Percentiles rank a stretch among this genome's conserved stretches.
Evolutionary conservation across 37 sponge, comb jelly and placozoan genomes (phyloP).

Genomic region (Dysidea cf. avara): DNA sequence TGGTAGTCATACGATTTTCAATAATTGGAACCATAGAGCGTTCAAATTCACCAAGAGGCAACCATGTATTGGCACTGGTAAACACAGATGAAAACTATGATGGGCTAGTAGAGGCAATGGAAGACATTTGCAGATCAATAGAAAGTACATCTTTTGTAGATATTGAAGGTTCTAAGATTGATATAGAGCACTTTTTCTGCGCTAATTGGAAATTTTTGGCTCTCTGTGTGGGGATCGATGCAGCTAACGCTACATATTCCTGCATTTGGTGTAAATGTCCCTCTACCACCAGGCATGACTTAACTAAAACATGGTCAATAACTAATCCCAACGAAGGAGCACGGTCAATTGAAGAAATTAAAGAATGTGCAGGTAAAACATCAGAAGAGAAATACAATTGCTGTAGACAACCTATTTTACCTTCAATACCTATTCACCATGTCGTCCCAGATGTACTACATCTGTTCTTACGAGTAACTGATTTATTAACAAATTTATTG

Average conservation of each 20-base stretch:
- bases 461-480: no score
- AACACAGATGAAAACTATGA: conserved; percentile 5
- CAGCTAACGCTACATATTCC: conserved; percentile 6
- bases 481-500: no score
- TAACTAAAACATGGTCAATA: no score
- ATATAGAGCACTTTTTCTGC: background rate
- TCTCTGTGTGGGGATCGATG: background rate
- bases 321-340: no score
- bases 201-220: conserved; percentile 22
- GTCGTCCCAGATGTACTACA: no score
- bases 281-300: no score
- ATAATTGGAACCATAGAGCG: background rate
- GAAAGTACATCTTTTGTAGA: background rate
- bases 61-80: conserved; percentile 6
- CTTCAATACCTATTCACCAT: no score
- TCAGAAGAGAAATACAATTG: no score
- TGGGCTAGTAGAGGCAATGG: background rate
- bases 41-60: background rate
- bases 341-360: no score
- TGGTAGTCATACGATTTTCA: background rate
- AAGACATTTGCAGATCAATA: conserved; percentile 5
- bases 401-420: no score
- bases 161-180: background rate
- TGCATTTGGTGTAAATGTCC: conserved; percentile 35
- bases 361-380: no score